A percentile compares a stretch with the other conserved stretches of the same genome.
phyloP scores from a whole-genome alignment of 2,888 invertebrate genomes.

The Argynnis bischoffii region DNA sequence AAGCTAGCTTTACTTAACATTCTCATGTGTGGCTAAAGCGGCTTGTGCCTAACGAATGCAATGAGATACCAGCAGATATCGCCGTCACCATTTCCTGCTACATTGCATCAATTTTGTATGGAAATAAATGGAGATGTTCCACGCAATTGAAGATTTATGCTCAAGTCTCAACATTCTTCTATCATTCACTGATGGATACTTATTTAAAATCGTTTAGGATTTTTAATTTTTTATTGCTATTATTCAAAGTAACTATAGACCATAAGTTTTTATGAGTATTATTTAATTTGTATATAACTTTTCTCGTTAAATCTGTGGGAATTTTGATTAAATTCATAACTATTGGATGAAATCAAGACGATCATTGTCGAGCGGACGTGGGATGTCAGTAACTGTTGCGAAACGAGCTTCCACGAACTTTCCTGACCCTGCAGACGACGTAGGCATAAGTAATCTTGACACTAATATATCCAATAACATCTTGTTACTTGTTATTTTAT shows the following conservation, averaged over 20 bases:
- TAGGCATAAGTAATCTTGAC: conserved; percentile 62
- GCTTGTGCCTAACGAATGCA: conserved; percentile 49
- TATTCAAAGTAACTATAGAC: no score
- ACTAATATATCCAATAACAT: conserved; percentile 50
- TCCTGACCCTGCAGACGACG: conserved; percentile 58
- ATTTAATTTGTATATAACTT: no score
- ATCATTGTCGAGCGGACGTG: conserved; percentile 53
- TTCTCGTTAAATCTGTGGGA: not conserved
- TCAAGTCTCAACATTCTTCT: conserved; percentile 39
- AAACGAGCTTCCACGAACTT: conserved; percentile 61
- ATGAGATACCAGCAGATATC: conserved; percentile 53
- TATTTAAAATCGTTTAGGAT: not conserved
- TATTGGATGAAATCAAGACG: conserved; percentile 46
- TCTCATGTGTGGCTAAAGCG: conserved; percentile 50
- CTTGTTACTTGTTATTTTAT: not conserved
- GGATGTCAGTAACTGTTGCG: conserved; percentile 54
- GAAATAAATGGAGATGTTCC: conserved; percentile 54
- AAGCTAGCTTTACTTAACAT: not conserved
- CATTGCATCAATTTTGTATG: conserved; percentile 62
- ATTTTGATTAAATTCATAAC: conserved; percentile 36
- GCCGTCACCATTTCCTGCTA: conserved; percentile 57
- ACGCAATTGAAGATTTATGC: conserved; percentile 40
- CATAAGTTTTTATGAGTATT: no score
- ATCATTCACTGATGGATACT: not conserved
- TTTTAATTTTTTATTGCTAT: no score